Evolutionary conservation across 2,113 vertebrate species (phyloP), one percentile per base, ranked within the genome.

Genomic region (Seriola quinqueradiata): DNA sequence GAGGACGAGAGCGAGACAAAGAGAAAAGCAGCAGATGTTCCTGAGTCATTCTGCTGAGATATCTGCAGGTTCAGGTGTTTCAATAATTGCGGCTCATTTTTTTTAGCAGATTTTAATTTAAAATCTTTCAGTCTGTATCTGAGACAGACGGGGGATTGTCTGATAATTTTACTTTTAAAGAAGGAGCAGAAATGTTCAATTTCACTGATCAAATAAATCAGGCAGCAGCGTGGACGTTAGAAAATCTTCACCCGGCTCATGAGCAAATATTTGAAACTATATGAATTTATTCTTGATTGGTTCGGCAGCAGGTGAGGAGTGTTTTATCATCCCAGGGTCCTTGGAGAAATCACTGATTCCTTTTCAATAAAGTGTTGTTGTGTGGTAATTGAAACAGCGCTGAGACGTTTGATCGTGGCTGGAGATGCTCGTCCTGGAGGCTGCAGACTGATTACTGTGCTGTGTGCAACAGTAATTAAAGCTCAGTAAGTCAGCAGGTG

Each of bases 11-110:
- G 50, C 6, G 48, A 44, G 52, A 42, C 10, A 16, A 19, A 55
- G 61, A 11, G 38, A 25, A 19, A 69, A 76, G 11, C 50, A 46
- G 64, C 79, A 85, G 66, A 63, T 82, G 34, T 21, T 34, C 28
- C 1, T 12, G 21, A 21, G 10, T 70, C 77, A 68, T 65, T 65
- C 21, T 61, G 52, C 48, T 16, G 61, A 23, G 50, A 25, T 12
- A 34, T 21, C 25, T 19, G n/a, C 57, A 60, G 54, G 28, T 36
- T 80, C 59, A 78, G 58, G 50, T 79, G 59, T 60, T 40, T n/a
- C 28, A 19, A 52, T 74, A 13, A 54, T 38, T 58, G 40, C 69
- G 28, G 67, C 21, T 55, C 1, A 8, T 42, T 42, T 59, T 69
- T 40, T 59, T 69, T 13, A 28, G 7, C 25, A 40, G 38, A 28